Conservation (phyloP, 2,888 invertebrate species). For the Cantharis rustica region DNA sequence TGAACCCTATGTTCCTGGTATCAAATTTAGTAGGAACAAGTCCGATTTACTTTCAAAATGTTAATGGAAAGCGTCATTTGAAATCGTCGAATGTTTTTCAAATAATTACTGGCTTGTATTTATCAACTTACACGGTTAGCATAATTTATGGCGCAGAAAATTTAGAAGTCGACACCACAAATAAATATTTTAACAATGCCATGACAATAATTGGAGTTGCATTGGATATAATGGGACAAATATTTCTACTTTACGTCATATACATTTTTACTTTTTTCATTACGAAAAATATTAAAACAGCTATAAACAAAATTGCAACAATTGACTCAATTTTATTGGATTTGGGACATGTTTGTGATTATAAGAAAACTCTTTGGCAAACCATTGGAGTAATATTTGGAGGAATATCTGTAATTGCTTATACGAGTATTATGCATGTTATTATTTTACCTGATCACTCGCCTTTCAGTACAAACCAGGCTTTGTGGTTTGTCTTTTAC, state of each 20-base stretch:
- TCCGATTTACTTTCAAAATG: conserved; percentile 15
- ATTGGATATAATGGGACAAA: conserved; percentile 20
- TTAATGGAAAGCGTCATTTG: conserved; percentile 15
- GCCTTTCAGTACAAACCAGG: neutral
- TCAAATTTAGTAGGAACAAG: conserved; percentile 18
- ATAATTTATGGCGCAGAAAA: conserved; percentile 14
- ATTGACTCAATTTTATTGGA: conserved; percentile 18
- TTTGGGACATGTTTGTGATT: conserved; percentile 12
- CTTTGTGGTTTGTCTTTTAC: conserved; percentile 22
- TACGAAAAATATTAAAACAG: conserved; percentile 8
- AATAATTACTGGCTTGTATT: conserved; percentile 13
- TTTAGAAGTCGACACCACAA: neutral
- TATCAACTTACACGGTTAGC: conserved; percentile 15
- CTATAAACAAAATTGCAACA: conserved; percentile 7
- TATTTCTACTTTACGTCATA: conserved; percentile 20
- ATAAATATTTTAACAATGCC: conserved; percentile 17
- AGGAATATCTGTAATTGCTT: conserved; percentile 10
- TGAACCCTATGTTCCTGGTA: conserved; percentile 18
- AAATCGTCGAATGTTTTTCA: conserved; percentile 19
- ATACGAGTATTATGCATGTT: conserved; percentile 11
- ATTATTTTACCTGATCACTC: conserved; percentile 1
- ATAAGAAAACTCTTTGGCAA: conserved; percentile 19
- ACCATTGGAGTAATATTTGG: conserved; percentile 5
- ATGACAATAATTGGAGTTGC: conserved; percentile 22
- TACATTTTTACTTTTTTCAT: conserved; percentile 16